Base-by-base conservation (phyloP, 2,888 invertebrate genomes). In the Parnassius orleans region DNA sequence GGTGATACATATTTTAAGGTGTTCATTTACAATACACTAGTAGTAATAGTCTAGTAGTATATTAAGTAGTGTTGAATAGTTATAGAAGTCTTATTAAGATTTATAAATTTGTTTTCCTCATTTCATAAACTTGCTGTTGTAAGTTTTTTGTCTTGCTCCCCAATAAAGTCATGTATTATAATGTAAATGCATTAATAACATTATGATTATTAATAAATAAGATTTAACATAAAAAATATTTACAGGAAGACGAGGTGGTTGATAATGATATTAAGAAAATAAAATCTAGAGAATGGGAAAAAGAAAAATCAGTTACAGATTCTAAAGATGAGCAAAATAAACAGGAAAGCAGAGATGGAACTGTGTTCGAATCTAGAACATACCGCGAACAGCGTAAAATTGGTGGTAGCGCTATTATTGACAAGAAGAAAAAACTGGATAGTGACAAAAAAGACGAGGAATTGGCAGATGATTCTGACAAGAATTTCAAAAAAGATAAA, bases 241-340 rank as follows among this genome's bases (percentile, higher is more conserved):
- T 52, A 54, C 54, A 64, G 91, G 91, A 92, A 66, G 92, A 92
- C 73, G 91, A 92, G 60, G 69, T 65, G 66, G 80, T 72, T 47
- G 92, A 92, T 50, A 85, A 79, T 68, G 92, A 92, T 65, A 79
- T 90, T 10, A 92, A 90, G 67, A 91, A 88, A 77, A 88, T 92
- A 9, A 92, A 90, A 73, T 77, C 88, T 9, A 80, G 90, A 61
- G 92, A 92, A 59, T 90, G 87, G 84, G 92, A 92, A 61, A 88
- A 86, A 70, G 88, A 90, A 57, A 91, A 86, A 73, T 67, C 74
- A 47, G 67, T 68, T 61, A 69, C 72, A 68, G 84, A 83, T 67
- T 69, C 72, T 11, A 86, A 80, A 79, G 91, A 91, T 63, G 91
- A 90, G 47, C 78, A 80, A 59, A 47, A 68, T 9, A 85, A 79